These are phyloP conservation scores for Antechinus flavipes DNA, from an alignment of 2,113 vertebrate genomes.

Conservation along the genomic window DNA sequence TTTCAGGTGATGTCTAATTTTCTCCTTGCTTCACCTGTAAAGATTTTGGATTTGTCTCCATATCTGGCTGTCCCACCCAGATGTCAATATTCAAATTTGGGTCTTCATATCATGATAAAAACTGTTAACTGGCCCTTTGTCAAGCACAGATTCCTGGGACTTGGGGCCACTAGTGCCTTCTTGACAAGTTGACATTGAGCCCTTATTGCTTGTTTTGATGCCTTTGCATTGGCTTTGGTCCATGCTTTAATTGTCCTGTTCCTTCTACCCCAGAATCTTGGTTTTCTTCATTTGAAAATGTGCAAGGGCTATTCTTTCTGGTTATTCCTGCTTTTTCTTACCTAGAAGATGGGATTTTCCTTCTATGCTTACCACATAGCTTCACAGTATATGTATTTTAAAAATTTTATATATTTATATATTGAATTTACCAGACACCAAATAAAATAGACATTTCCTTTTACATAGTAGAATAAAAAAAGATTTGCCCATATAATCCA, in stretches of 20 bases:
- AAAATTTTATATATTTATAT: background rate
- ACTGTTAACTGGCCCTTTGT: background rate
- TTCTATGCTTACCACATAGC: background rate
- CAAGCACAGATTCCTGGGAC: background rate
- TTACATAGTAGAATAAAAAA: background rate
- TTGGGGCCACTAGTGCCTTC: background rate
- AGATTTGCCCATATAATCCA: background rate
- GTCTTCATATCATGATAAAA: background rate
- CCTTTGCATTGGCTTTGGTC: background rate
- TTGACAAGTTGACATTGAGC: background rate
- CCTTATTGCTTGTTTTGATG: background rate
- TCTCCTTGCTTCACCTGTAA: background rate
- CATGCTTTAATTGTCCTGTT: background rate
- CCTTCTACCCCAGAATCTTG: background rate
- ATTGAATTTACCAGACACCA: background rate
- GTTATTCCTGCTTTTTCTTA: background rate
- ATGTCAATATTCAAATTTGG: background rate
- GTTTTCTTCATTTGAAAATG: background rate
- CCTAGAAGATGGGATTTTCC: background rate
- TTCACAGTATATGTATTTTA: background rate
- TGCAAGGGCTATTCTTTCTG: background rate
- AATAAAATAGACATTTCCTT: background rate
- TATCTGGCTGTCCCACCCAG: background rate
- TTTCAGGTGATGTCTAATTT: background rate
- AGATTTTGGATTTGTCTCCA: background rate